Evolutionary conservation across 2,797 vertebrate species (phyloP), one percentile per base, ranked within the genome.

Genomic region (Chloroceryle inda): DNA sequence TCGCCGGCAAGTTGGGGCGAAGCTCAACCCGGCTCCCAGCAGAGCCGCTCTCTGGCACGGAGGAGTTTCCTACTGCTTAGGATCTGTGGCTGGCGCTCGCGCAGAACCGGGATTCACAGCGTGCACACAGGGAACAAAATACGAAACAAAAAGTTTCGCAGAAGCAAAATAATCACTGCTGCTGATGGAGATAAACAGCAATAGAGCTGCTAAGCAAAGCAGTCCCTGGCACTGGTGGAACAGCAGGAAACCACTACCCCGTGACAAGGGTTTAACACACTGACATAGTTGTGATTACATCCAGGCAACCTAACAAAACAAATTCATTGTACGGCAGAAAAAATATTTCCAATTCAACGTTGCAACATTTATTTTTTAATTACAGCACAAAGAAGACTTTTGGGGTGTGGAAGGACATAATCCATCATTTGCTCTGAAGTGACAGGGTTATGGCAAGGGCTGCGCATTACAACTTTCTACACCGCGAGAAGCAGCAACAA

Each of bases 351-450:
- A 90, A 71, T 94, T 85, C 82, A 53, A 61, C 56, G 12, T 96
- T 95, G 95, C 95, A 94, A 96, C 89, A 96, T 88, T 95, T 94
- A 95, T 86, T 80, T 96, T 95, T 95, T 79, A 96, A 97, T 95
- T 89, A 84, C 37, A 93, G 83, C 55, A 89, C 79, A 92, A 88
- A 90, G 82, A 83, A 0, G 40, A 77, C 52, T 94, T 89, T 33
- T 93, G 88, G 92, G 89, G 94, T 85, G 93, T 96, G 94, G 94
- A 95, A 94, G 89, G 68, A 92, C 18, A 1, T 87, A 95, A 95
- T 94, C 89, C 93, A 94, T 94, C 95, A 95, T 89, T 61, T 84
- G 35, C 92, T 96, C 87, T 58, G 47, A 82, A 85, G 92, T 94
- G 91, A 95, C 96, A 95, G 73, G 74, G 88, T 94, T 89, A 96